phyloP scores from a whole-genome alignment of 2,113 vertebrate genomes.

The Dromaius novaehollandiae region DNA sequence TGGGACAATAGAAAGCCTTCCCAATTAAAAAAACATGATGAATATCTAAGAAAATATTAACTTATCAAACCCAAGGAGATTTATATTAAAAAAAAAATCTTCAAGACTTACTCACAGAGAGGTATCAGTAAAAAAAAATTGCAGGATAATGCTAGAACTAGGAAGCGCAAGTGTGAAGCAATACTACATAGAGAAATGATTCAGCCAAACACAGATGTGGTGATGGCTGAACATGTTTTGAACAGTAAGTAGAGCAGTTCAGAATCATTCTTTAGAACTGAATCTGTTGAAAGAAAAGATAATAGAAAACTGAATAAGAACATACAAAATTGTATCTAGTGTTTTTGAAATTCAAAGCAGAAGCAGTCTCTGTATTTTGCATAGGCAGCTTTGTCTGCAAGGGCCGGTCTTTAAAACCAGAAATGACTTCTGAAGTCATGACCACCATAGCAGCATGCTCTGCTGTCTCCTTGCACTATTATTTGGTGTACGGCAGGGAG shows the following conservation, averaged over 20 bases:
- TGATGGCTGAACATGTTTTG: not conserved
- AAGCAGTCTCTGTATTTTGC: not conserved
- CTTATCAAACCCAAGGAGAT: not conserved
- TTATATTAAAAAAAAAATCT: not conserved
- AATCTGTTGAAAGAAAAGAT: not conserved
- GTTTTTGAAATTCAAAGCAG: not conserved
- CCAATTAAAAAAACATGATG: not conserved
- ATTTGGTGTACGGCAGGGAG: not conserved
- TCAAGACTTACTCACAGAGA: not conserved
- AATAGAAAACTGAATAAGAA: not conserved
- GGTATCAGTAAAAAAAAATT: not conserved
- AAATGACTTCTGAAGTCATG: not conserved
- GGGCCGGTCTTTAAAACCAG: not conserved
- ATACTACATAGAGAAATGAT: accelerated
- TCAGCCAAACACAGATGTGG: not conserved
- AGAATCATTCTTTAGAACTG: not conserved
- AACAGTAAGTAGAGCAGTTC: not conserved
- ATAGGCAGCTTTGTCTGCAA: not conserved
- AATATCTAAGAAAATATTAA: not conserved
- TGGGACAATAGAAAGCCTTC: not conserved
- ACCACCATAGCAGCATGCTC: accelerated
- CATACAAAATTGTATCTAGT: not conserved
- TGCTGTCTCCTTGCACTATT: not conserved
- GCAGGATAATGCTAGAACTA: not conserved
- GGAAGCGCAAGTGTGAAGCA: not conserved